Percentiles rank a stretch among this genome's conserved stretches.
phyloP scores from a whole-genome alignment of 2,888 invertebrate species.

The Prosapia bicincta region DNA sequence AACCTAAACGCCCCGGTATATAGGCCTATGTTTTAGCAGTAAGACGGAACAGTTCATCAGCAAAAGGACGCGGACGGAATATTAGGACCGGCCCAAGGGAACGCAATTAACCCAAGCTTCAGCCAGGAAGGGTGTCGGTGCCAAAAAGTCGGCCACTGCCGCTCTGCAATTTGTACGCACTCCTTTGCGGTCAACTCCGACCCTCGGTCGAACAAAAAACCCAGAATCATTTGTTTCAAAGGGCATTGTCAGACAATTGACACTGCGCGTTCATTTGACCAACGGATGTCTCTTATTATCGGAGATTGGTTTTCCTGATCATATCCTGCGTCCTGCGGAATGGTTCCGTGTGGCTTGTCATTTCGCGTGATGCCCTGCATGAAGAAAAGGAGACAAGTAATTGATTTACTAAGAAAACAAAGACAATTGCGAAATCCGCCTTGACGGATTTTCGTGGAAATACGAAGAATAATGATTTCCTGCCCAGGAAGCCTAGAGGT shows the following conservation, averaged over 20 bases:
- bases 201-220: not conserved
- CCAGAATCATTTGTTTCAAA: not conserved
- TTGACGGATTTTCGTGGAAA: too few relatives aligned
- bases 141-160: slow-evolving; percentile 20
- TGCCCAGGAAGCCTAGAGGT: too few relatives aligned
- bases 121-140: slow-evolving; percentile 2
- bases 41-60: too few relatives aligned
- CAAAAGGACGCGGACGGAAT: too few relatives aligned
- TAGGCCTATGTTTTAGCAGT: too few relatives aligned
- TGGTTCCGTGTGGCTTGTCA: not conserved
- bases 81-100: not conserved
- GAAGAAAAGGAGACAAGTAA: too few relatives aligned
- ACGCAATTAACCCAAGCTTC: not conserved
- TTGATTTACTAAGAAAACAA: not conserved
- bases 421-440: too few relatives aligned
- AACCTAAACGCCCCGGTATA: too few relatives aligned
- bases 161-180: slow-evolving; percentile 23
- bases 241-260: not conserved
- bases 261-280: not conserved
- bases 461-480: too few relatives aligned
- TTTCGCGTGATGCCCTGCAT: not conserved
- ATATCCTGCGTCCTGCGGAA: not conserved
- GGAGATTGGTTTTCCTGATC: not conserved
- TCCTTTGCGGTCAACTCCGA: not conserved
- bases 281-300: not conserved